Evolutionary conservation across 1,140 invertebrate species (phyloP).

Genomic region (Muscidifurax raptorellus): DNA sequence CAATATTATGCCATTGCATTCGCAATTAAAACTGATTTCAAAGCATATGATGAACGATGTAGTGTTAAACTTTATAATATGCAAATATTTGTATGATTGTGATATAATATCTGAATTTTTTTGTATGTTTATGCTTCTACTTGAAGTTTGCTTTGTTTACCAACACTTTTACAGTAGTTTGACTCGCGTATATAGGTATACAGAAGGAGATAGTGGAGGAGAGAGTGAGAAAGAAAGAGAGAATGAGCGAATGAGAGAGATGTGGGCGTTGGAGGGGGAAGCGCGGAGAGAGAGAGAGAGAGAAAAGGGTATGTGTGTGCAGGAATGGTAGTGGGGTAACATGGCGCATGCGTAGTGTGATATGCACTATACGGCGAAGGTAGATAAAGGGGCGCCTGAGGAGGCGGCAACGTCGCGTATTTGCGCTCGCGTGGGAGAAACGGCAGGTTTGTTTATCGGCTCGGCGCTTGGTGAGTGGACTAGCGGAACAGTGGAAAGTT

Average conservation of each 20-base stretch:
- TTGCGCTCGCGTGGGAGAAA: constrained; percentile 60
- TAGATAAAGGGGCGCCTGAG: not conserved
- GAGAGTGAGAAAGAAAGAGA: not conserved
- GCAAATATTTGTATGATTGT: too few species aligned
- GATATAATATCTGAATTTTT: not conserved
- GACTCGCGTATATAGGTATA: not conserved
- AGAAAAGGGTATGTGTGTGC: not conserved
- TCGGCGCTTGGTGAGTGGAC: constrained; percentile 64
- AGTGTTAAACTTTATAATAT: too few species aligned
- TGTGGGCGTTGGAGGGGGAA: constrained; percentile 9
- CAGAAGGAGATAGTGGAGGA: not conserved
- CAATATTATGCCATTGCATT: too few species aligned
- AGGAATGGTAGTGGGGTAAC: not conserved
- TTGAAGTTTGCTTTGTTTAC: not conserved
- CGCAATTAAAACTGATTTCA: too few species aligned
- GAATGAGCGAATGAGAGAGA: constrained; percentile 44
- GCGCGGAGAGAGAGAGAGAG: not conserved
- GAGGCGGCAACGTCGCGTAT: constrained; percentile 30
- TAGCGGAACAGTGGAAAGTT: constrained; percentile 36
- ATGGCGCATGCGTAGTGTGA: not conserved
- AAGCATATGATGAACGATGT: too few species aligned
- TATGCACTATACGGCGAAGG: not conserved
- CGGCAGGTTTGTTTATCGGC: constrained; percentile 73
- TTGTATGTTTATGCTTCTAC: not conserved
- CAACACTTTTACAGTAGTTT: not conserved